Conservation (phyloP, 2,888 invertebrate species). For the Galerucella nymphaeae region DNA sequence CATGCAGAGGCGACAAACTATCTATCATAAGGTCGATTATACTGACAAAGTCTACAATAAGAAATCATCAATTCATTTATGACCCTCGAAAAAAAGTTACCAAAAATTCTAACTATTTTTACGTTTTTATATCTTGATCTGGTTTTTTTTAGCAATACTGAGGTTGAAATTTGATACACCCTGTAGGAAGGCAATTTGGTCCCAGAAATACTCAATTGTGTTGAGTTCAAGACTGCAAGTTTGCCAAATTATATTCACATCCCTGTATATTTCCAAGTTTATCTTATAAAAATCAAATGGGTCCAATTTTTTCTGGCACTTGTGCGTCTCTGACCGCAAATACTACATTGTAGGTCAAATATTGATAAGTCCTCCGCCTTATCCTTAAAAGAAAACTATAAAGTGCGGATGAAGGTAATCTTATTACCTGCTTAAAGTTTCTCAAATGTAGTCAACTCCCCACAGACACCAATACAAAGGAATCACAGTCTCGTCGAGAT, state of each 20-base stretch:
- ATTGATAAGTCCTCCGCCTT: constrained; percentile 29
- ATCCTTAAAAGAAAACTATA: constrained; percentile 41
- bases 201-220: too few relatives aligned
- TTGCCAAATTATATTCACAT: too few relatives aligned
- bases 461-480: constrained; percentile 43
- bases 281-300: too few relatives aligned
- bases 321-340: constrained; percentile 18
- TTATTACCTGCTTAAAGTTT: constrained; percentile 45
- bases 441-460: constrained; percentile 41
- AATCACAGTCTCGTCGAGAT: constrained; percentile 42
- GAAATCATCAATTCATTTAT: neutral
- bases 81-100: too few relatives aligned
- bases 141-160: too few relatives aligned
- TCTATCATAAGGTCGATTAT: neutral
- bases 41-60: neutral
- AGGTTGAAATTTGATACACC: too few relatives aligned
- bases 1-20: constrained; percentile 1
- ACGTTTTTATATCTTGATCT: too few relatives aligned
- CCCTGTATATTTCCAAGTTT: too few relatives aligned
- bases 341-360: constrained; percentile 31
- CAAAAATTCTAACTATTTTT: too few relatives aligned
- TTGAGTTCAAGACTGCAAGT: too few relatives aligned
- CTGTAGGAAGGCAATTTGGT: too few relatives aligned
- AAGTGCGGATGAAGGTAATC: constrained; percentile 46
- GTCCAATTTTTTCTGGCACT: neutral